These are phyloP conservation scores for Petromus typicus DNA, from an alignment of 2,113 vertebrate genomes.

Conservation along the genomic window DNA sequence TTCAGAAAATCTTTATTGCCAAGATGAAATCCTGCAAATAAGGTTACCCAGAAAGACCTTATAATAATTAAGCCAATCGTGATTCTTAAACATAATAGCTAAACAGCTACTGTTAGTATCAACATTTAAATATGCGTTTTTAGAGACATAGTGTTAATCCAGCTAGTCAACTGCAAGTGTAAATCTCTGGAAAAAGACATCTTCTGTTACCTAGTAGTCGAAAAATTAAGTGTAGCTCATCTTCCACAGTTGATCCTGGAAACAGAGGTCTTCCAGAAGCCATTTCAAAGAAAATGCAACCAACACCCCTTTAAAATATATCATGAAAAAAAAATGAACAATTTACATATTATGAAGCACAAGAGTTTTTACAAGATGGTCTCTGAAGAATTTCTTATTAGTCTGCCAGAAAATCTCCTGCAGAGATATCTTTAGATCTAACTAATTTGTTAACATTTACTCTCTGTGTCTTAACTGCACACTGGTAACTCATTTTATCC, in stretches of 20 bases:
- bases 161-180: neutral
- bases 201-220: constrained; percentile 94
- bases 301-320: constrained; percentile 92
- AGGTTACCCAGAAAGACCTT: constrained; percentile 18
- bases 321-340: constrained; percentile 56
- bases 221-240: constrained; percentile 99
- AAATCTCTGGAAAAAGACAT: constrained; percentile 45
- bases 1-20: constrained; percentile 13
- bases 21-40: constrained; percentile 38
- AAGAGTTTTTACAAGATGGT: constrained; percentile 43
- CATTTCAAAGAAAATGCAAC: constrained; percentile 99
- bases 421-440: constrained; percentile 25
- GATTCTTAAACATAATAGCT: constrained; percentile 5
- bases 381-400: constrained; percentile 29
- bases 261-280: constrained; percentile 98
- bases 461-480: neutral
- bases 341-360: constrained; percentile 10
- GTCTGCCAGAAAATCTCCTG: constrained; percentile 43
- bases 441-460: constrained; percentile 27
- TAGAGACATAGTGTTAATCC: neutral
- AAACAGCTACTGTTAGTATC: neutral
- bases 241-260: constrained; percentile 98
- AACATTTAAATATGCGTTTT: neutral
- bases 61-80: neutral
- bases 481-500: neutral